phyloP scores from a whole-genome alignment of 2,888 invertebrate species.

The Lasioglossum lativentre region DNA sequence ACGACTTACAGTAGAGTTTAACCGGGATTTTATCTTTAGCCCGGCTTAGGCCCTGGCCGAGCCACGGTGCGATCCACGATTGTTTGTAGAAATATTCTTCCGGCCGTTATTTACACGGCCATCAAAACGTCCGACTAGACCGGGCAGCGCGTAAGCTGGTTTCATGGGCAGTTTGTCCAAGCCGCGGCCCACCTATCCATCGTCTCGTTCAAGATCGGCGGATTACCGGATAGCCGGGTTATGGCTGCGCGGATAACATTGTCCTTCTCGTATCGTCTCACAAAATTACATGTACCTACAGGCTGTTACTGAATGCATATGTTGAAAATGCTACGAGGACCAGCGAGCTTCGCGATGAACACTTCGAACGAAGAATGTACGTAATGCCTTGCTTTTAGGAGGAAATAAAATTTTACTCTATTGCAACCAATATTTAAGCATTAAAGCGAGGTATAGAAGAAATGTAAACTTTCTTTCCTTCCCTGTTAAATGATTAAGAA shows the following conservation, averaged over 20 bases:
- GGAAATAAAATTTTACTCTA: not conserved
- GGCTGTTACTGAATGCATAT: not conserved
- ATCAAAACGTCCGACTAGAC: slow-evolving; percentile 68
- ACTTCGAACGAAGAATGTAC: too few relatives aligned
- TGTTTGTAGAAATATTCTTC: slow-evolving; percentile 72
- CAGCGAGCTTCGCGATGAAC: too few relatives aligned
- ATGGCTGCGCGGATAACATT: slow-evolving; percentile 35
- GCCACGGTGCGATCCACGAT: slow-evolving; percentile 52
- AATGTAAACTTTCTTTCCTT: not conserved
- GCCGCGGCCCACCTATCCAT: slow-evolving; percentile 48
- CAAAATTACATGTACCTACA: slow-evolving; percentile 6
- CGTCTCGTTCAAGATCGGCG: slow-evolving; percentile 55
- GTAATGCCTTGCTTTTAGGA: too few relatives aligned
- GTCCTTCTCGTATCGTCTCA: slow-evolving; percentile 14
- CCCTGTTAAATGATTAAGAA: not conserved
- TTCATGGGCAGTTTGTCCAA: slow-evolving; percentile 63
- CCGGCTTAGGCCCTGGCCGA: slow-evolving; percentile 38
- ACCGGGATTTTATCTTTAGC: slow-evolving; percentile 61
- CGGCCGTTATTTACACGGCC: slow-evolving; percentile 71
- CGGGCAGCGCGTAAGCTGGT: slow-evolving; percentile 61
- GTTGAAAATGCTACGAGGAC: not conserved
- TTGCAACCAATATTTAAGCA: too few relatives aligned
- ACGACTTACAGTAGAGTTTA: slow-evolving; percentile 57
- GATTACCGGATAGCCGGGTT: slow-evolving; percentile 58
- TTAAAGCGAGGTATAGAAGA: not conserved